Conservation (phyloP, 1,140 invertebrate species). For the Pseudobourletiella spinata region DNA sequence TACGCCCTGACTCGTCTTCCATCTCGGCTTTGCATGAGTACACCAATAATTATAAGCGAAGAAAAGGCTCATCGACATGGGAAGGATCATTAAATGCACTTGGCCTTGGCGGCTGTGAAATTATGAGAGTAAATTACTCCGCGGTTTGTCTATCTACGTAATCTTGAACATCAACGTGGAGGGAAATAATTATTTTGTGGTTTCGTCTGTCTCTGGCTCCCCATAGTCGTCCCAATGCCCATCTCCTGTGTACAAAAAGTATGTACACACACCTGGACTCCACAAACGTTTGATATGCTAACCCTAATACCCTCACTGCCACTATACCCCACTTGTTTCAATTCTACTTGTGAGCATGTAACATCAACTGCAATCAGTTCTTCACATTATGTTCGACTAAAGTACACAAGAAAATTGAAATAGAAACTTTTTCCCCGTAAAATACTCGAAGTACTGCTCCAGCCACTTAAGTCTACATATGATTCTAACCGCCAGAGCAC, state of each 20-base stretch:
- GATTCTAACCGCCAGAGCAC: too few relatives aligned
- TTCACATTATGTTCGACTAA: neutral
- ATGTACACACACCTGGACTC: too few relatives aligned
- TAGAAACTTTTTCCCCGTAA: neutral
- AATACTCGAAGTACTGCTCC: too few relatives aligned
- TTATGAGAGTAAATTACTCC: conserved; percentile 30
- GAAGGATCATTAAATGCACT: conserved; percentile 31
- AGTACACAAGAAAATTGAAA: conserved; percentile 8
- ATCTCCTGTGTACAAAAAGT: too few relatives aligned
- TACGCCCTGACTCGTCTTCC: neutral
- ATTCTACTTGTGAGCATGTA: conserved; percentile 4
- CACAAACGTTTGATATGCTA: too few relatives aligned
- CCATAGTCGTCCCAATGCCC: too few relatives aligned
- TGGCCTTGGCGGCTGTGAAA: conserved; percentile 29
- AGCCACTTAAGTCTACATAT: too few relatives aligned
- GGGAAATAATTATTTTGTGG: conserved; percentile 32
- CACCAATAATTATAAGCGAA: conserved; percentile 21
- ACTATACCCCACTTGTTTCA: too few relatives aligned
- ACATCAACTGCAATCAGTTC: neutral
- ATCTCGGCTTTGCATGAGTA: conserved; percentile 13
- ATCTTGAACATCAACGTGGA: conserved; percentile 17
- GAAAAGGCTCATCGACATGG: conserved; percentile 21
- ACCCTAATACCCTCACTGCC: too few relatives aligned
- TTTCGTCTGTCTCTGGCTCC: conserved; percentile 18
- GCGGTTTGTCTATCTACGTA: conserved; percentile 24